Evolutionary conservation across 1,140 invertebrate species (phyloP), one percentile per base, ranked within the genome.

Genomic region (Bombus impatiens): DNA sequence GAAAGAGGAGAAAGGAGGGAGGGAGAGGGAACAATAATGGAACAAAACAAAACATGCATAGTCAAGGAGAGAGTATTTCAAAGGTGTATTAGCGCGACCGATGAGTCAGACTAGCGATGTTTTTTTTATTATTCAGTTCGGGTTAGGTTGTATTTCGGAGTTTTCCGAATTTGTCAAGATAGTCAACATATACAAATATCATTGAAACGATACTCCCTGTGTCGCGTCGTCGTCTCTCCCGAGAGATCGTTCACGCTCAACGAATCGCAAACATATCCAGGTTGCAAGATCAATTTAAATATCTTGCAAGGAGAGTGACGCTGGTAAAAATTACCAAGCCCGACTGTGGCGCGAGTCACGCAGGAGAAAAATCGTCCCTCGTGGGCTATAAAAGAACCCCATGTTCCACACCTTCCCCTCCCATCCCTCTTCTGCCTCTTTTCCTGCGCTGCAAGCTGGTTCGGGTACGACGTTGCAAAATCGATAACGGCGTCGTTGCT

Each of bases 401-500:
- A 89, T 87, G 80, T 72, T 78, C 67, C 84, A 65, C 81, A 79
- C 75, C 82, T 74, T 59, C n/a, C 35, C 44, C 44, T 53, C 44
- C 59, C 62, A 35, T 78, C 71, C 77, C 80, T 44, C 59, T 78
- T 32, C 76, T 62, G 59, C 25, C 87, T 77, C 84, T 89, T 87
- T 89, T 86, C 84, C 78, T 79, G 68, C 75, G 78, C 88, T 78
- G 81, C 89, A 87, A 82, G 70, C 89, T 87, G 89, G 87, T 90
- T 84, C 89, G 71, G 67, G 83, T 82, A 81, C 84, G 84, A 88
- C 89, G 84, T 91, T 87, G 87, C 90, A 84, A 91, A 91, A 91
- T 91, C 90, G 90, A 91, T 91, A 91, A 87, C 84, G 76, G 82
- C 85, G 77, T 85, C 87, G 88, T 82, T 84, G 84, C 84, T 90